phyloP scores from a whole-genome alignment of 2,797 vertebrate genomes.

The Myiothlypis coronata region DNA sequence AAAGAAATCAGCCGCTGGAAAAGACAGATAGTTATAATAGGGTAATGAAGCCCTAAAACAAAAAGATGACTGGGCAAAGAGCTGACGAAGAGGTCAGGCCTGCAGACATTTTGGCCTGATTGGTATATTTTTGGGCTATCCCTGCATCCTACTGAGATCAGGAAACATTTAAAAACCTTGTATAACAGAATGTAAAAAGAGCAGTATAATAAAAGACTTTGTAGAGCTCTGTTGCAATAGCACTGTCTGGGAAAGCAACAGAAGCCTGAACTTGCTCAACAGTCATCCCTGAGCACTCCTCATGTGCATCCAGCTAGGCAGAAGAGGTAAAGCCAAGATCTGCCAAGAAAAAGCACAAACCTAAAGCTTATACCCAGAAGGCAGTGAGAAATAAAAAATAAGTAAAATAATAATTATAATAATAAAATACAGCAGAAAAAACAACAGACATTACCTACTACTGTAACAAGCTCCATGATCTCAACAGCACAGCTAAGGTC shows the following conservation, averaged over 20 bases:
- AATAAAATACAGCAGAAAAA: not conserved
- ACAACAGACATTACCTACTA: not conserved
- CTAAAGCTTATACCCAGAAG: not conserved
- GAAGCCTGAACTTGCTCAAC: not conserved
- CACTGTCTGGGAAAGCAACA: not conserved
- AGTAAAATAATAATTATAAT: not conserved
- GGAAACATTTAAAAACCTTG: not conserved
- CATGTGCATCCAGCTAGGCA: not conserved
- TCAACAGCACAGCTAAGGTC: not conserved
- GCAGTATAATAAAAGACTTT: not conserved
- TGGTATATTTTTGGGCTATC: not conserved
- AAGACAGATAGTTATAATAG: not conserved
- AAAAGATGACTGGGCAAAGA: not conserved
- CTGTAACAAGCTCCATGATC: not conserved
- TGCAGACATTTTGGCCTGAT: not conserved
- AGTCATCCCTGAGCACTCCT: not conserved
- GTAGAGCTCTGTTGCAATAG: not conserved
- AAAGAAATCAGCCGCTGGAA: not conserved
- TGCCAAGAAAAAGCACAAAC: not conserved
- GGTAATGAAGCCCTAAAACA: not conserved
- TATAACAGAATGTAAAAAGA: not conserved
- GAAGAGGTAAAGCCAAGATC: not conserved
- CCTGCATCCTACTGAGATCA: not conserved
- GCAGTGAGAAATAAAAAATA: not conserved
- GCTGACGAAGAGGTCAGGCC: not conserved